These are phyloP conservation scores for Bos indicus DNA, from an alignment of 2,113 vertebrate species.

Conservation along the genomic window DNA sequence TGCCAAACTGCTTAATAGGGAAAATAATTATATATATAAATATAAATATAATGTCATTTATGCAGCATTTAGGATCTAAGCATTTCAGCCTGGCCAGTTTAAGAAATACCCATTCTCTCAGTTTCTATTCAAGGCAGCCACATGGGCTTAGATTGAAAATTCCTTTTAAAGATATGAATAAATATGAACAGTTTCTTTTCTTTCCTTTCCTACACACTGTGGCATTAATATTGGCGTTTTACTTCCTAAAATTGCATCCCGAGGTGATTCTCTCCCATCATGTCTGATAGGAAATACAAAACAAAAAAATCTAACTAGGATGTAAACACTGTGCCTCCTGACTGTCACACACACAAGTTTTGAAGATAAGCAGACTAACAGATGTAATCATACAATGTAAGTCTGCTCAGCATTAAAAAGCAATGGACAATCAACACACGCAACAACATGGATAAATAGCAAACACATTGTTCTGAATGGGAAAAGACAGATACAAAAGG, in stretches of 20 bases:
- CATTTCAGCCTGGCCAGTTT: background rate
- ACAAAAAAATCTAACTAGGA: background rate
- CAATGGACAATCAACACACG: background rate
- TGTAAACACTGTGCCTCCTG: background rate
- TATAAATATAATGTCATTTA: background rate
- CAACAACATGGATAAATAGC: background rate
- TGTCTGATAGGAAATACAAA: background rate
- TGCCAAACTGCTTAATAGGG: background rate
- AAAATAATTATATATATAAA: background rate
- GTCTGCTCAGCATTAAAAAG: background rate
- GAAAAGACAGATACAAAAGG: background rate
- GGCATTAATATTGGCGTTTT: slow-evolving; percentile 4
- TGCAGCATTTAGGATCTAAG: background rate
- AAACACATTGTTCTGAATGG: background rate
- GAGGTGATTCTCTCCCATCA: background rate
- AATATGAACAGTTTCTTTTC: slow-evolving; percentile 44
- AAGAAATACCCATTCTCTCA: background rate
- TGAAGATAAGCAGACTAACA: background rate
- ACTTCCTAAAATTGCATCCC: slow-evolving; percentile 7
- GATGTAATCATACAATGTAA: too few species aligned
- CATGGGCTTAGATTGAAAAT: slow-evolving; percentile 39
- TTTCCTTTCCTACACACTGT: slow-evolving; percentile 31
- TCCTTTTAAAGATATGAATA: slow-evolving; percentile 39
- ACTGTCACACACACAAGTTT: background rate
- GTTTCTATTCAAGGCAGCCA: slow-evolving; percentile 27